Evolutionary conservation across 1,140 invertebrate genomes (phyloP), one percentile per base, ranked within the genome.

Genomic region (Brachionus manjavacas): DNA sequence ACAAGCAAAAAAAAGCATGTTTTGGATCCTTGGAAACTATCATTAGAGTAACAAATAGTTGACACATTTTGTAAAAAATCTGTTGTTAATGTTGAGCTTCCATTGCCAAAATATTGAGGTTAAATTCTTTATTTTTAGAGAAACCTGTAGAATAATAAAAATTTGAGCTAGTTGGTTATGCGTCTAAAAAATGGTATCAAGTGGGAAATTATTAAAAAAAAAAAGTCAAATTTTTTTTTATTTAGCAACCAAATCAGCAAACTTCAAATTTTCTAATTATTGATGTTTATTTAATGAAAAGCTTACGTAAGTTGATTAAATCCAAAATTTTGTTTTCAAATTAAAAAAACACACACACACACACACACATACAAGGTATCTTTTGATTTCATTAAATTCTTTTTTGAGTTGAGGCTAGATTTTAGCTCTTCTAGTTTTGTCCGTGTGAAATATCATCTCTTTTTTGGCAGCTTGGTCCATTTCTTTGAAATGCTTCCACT

Each of bases 401-500:
- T 52, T 2, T 23, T 20, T 60, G 6, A 0, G 20, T 20, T 16
- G 52, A 20, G n/a, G 8, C 52, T 60, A 60, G 25, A 60, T 9
- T 60, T 23, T 60, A 20, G 52, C 9, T 20, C 20, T 60, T 20
- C 52, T 60, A 60, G 9, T 20, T 60, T 20, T 60, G 16, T 60
- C 52, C 16, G 52, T 60, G 16, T 60, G 35, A 31, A 70, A 43
- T 16, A 20, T 41, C 2, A 74, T 74, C 35, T 74, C 14, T 23
- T 43, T 74, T 14, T 43, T 41, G 16, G 39, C 16, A 6, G 70
- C 41, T 16, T 41, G 8, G 16, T 74, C 39, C 14, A 74, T 35
- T 41, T 74, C 70, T 20, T 74, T 74, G 23, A 43, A 46, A 41
- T 80, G 78, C n/a, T 80, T 64, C 78, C 78, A 80, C 31, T 64